These are phyloP conservation scores for Porites divaricata DNA, from an alignment of 92 coral and sea anemone species.

Conservation along the genomic window DNA sequence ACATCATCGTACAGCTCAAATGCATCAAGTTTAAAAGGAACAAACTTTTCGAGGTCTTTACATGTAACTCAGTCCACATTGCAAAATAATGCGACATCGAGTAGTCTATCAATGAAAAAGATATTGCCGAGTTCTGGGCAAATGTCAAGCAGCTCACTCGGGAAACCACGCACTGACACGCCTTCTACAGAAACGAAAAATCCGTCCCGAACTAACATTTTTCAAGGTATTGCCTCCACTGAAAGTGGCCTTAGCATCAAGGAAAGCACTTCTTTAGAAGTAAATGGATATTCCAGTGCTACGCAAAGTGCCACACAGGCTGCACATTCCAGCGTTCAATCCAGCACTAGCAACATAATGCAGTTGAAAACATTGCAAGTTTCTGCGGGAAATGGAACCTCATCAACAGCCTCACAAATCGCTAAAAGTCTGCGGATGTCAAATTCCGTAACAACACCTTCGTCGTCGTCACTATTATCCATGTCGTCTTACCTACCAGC, in stretches of 20 bases:
- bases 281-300: not conserved
- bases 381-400: not conserved
- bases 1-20: not conserved
- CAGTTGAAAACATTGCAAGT: not conserved
- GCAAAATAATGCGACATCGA: not conserved
- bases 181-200: not conserved
- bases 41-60: slow-evolving; percentile 3
- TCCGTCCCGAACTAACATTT: not conserved
- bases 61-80: not conserved
- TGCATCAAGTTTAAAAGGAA: not conserved
- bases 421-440: not conserved
- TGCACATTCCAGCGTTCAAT: not conserved
- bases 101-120: not conserved
- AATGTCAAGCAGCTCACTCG: not conserved
- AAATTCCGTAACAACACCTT: no score
- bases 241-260: not conserved
- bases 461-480: not conserved
- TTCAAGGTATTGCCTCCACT: not conserved
- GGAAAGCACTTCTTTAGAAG: not conserved
- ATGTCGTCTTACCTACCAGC: not conserved
- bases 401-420: not conserved
- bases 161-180: not conserved
- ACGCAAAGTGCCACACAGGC: no score
- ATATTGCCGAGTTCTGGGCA: not conserved
- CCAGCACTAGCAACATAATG: not conserved